Conservation (phyloP, 2,113 vertebrate genomes). For the Sterrhoptilus dennistouni region DNA sequence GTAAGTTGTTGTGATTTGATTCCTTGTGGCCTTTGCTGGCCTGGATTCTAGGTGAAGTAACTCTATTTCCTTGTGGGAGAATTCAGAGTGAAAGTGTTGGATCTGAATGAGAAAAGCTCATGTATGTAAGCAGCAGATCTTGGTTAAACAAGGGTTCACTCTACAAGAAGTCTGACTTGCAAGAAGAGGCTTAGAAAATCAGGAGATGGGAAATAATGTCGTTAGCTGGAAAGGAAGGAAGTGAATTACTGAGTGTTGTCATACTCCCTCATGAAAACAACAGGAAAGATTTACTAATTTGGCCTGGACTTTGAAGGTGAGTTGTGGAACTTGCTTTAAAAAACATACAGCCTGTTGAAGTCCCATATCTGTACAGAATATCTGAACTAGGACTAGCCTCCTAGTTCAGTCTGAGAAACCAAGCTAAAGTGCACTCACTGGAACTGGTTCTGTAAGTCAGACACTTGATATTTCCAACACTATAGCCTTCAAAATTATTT, state of each 20-base stretch:
- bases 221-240: background rate
- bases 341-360: fast-evolving
- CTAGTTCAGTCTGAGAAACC: background rate
- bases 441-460: background rate
- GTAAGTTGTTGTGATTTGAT: background rate
- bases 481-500: background rate
- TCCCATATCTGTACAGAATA: background rate
- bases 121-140: background rate
- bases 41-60: background rate
- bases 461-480: background rate
- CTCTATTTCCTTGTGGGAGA: background rate
- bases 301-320: background rate
- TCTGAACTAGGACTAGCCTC: background rate
- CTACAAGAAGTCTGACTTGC: background rate
- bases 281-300: background rate
- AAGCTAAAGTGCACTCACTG: background rate
- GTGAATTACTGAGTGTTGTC: background rate
- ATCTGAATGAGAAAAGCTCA: background rate
- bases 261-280: background rate
- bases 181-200: background rate
- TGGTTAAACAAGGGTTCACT: background rate
- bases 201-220: background rate
- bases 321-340: background rate
- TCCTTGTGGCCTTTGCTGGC: background rate
- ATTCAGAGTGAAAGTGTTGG: background rate